Base-by-base conservation (phyloP, 2,113 vertebrate genomes). In the Nothoprocta pentlandii region DNA sequence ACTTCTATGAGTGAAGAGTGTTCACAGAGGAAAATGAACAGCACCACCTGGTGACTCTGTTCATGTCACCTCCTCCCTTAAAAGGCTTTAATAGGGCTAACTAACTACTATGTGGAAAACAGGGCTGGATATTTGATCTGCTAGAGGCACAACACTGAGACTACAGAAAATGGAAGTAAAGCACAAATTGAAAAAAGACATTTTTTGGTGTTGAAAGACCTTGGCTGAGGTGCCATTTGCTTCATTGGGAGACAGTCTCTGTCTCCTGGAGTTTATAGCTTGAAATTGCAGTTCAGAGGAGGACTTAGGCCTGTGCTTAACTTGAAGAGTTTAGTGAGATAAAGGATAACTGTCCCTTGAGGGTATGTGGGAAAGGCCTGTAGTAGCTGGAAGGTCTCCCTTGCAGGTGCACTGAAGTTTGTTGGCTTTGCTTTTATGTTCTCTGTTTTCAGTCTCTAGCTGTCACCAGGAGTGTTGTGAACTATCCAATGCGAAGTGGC, bases 21-120 rank as follows among this genome's bases (percentile, higher is more conserved):
- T 59, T 59, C 39, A 42, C 51, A 63, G 41, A 19, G n/a, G 71
- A 64, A 67, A 36, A 19, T 41, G 71, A 64, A 89, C 89, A 94
- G 89, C 94, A 89, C 89, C 80, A 89, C 75, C 68, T 85, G 87
- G 70, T 92, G 94, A 91, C 81, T 91, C 80, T 17, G n/a, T 49
- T 78, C 90, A 49, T 54, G 16, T 73, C 61, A 78, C 49, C 66
- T 86, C 54, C 28, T 88, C 59, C 70, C 46, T 39, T 64, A 39
- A 58, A 49, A 44, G 22, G 36, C 41, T 76, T 68, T n/a, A n/a
- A 28, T 30, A 47, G 22, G 16, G 53, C 44, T 39, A 16, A 76
- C 7, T 71, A 76, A 32, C 12, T 47, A 39, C 7, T 54, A 17
- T 34, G 54, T 79, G 56, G 28, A 39, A 69, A 75, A 25, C 9